Evolutionary conservation across 2,888 invertebrate species (phyloP), one percentile per base, ranked within the genome.

Genomic region (Acleris cristana): DNA sequence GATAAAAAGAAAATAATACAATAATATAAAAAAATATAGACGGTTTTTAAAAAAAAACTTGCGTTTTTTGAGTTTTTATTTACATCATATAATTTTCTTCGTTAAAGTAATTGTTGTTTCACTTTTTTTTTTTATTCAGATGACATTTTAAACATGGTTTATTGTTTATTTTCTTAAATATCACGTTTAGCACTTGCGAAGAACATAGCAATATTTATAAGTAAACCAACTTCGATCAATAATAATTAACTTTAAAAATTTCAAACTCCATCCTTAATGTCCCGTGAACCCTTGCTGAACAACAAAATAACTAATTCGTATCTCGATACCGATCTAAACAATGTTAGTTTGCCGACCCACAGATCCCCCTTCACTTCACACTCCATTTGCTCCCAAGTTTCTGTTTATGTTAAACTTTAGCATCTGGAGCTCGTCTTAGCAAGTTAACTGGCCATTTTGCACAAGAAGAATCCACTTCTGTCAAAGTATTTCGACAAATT

Each of bases 391-490:
- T 79, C 70, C 63, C 74, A 81, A 84, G 77, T 86, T 85, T 79
- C 75, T 87, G 80, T 87, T 87, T 85, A 84, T 81, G 74, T 86
- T 87, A 77, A 79, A 81, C 76, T 79, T 72, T 72, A 83, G 81
- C 79, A 83, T 81, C 81, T 81, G 80, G 74, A 78, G 76, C 76
- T 80, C 80, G 72, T 78, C 78, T 78, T 72, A 79, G 80, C 79
- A 84, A 84, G 82, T 87, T 87, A 87, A 84, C 83, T 86, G 85
- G 84, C 82, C 80, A 83, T 83, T 82, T 84, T 68, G 72, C 73
- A 73, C 73, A 72, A 80, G 78, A 82, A 83, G 77, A 80, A 78
- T 79, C 76, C 71, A 70, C 70, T 73, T 70, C 74, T 70, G 65
- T 70, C 69, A 64, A 67, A 64, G 70, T 67, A 75, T 70, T 63